phyloP scores from a whole-genome alignment of 2,113 vertebrate species.

The Channa argus region DNA sequence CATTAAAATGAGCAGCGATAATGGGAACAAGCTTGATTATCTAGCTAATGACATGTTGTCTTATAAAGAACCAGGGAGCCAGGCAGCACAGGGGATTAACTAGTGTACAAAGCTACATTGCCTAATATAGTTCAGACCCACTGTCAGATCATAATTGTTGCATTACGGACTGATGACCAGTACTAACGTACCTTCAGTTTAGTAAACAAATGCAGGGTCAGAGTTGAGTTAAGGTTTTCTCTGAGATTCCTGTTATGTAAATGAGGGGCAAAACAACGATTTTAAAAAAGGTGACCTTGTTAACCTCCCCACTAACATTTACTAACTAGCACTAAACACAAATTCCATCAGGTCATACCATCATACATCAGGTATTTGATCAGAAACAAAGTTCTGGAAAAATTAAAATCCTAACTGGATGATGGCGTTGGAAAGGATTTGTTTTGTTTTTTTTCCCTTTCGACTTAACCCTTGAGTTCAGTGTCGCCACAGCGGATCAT shows the following conservation, averaged over 20 bases:
- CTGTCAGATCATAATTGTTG: conserved; percentile 24
- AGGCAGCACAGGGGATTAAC: conserved; percentile 46
- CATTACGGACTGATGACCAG: conserved; percentile 12
- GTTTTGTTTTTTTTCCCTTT: too few species aligned
- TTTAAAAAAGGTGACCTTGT: too few species aligned
- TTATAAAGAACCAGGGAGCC: conserved; percentile 56
- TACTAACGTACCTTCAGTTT: neutral
- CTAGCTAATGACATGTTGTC: conserved; percentile 67
- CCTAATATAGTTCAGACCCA: conserved; percentile 33
- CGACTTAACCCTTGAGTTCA: too few species aligned
- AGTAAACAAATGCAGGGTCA: conserved; percentile 29
- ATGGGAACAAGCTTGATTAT: conserved; percentile 75
- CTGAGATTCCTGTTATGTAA: neutral
- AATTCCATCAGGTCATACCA: too few species aligned
- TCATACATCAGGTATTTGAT: too few species aligned
- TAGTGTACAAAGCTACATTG: conserved; percentile 2
- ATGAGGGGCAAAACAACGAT: too few species aligned
- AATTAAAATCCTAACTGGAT: too few species aligned
- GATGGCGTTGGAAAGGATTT: too few species aligned
- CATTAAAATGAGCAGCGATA: conserved; percentile 73
- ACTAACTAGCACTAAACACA: neutral
- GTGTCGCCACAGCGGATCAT: too few species aligned
- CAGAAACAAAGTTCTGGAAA: too few species aligned
- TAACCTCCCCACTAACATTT: neutral
- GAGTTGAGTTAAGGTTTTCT: conserved; percentile 6